A percentile compares a stretch with the other conserved stretches of the same genome.
These are phyloP conservation scores for Drosophila kurseongensis DNA, from an alignment of 1,140 invertebrate species.

Conservation along the genomic window DNA sequence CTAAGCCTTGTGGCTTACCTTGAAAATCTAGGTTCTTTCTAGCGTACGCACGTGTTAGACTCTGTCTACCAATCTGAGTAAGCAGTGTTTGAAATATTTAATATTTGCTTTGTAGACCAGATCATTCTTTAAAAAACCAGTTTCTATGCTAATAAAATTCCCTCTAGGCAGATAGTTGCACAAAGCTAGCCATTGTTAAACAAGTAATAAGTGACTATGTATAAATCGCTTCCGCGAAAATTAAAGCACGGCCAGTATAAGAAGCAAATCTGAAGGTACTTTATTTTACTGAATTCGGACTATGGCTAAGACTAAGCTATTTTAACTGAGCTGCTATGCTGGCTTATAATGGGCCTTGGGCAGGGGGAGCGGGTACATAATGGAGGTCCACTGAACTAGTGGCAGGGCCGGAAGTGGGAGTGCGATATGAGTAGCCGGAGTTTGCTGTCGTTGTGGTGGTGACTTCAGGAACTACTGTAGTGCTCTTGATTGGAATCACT, in stretches of 20 bases:
- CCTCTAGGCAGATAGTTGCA: conserved; percentile 12
- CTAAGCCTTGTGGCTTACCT: not conserved
- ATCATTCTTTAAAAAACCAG: conserved; percentile 42
- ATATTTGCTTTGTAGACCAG: conserved; percentile 13
- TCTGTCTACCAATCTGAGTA: conserved; percentile 11
- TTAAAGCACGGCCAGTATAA: not conserved
- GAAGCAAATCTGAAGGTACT: conserved; percentile 4
- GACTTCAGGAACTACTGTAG: conserved; percentile 13
- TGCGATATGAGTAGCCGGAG: conserved; percentile 43
- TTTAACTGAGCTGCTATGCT: conserved; percentile 2
- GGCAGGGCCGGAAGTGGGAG: conserved; percentile 7
- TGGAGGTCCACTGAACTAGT: conserved; percentile 21
- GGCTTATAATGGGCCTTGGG: conserved; percentile 13
- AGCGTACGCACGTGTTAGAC: conserved; percentile 9
- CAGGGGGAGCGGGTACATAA: conserved; percentile 47
- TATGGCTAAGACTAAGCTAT: conserved; percentile 2
- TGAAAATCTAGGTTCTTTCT: not conserved
- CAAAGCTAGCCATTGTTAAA: conserved; percentile 53
- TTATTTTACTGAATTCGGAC: conserved; percentile 11
- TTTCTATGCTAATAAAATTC: conserved; percentile 65
- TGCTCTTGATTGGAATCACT: conserved; percentile 21
- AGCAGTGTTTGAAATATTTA: conserved; percentile 2
- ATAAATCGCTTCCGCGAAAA: conserved; percentile 52
- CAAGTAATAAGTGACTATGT: conserved; percentile 6
- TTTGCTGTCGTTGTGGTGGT: conserved; percentile 10